Base-by-base conservation (phyloP, 35 echinoderm and acorn worm genomes). In the Ptychodera flava region DNA sequence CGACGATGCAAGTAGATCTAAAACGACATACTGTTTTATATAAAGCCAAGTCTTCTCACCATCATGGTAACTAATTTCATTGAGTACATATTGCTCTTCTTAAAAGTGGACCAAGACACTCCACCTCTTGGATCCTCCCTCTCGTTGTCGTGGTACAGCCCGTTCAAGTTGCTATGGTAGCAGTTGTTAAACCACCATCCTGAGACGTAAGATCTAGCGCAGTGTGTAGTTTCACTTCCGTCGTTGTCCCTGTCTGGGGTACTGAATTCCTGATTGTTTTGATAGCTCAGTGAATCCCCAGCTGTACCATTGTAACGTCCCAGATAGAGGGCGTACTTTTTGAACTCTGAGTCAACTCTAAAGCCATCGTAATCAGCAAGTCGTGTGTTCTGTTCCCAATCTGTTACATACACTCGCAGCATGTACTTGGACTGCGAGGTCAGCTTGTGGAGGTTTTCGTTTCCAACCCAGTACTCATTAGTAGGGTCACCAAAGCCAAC, bases 401-500 rank as follows among this genome's bases (percentile, higher is more conserved):
- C 86, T 28, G 38, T 35, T 35, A 95, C 83, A 6, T 92, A 84
- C n/a, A 95, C 38, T 0, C 87, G 82, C 64, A 95, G 77, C 77
- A 87, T 86, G 81, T 95, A 88, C 28, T 80, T 35, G 16, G 85
- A 90, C 80, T 95, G 90, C 81, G 82, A 86, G 30, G 88, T 89
- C 31, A 95, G 30, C 29, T 36, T 79, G 77, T 92, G 87, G 14
- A 95, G 79, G 78, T 83, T 83, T 27, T 95, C 93, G 1, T 86
- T 82, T 29, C 93, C 93, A 78, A 95, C 77, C 93, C 93, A 95
- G 37, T 89, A 84, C 36, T 95, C 93, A 30, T 81, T 90, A 28
- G 89, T 83, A 31, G 90, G 34, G 28, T 84, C 83, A 0, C 93
- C 93, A 77, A 95, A 95, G 12, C 93, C 93, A 16, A 36, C 10